Evolutionary conservation across 1,140 invertebrate genomes (phyloP), one percentile per base, ranked within the genome.

Genomic region (Psilanteris sp.): DNA sequence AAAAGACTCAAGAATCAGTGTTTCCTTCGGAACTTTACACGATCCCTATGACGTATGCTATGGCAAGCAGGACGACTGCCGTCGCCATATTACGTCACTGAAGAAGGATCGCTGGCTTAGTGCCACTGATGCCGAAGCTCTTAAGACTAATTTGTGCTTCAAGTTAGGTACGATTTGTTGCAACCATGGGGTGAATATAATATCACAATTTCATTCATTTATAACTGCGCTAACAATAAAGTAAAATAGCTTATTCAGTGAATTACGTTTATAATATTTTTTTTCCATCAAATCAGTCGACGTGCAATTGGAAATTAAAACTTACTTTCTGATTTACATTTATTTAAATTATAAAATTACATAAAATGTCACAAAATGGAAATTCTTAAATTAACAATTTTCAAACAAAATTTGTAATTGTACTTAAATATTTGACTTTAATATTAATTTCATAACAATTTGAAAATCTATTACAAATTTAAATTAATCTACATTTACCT

Each of bases 91-190:
- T 70, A 70, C 66, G 66, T 70, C 66, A 52, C 43, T 44, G 54
- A 55, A 70, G 66, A 70, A 70, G 66, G 27, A 70, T 70, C 54
- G 54, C 54, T 59, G 52, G 66, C 66, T 71, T 61, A 71, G 66
- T 71, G 66, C 66, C 54, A 71, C 66, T 71, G 46, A 71, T 71
- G 55, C 55, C 22, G 31, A 39, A 55, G 67, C 67, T 72, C 57
- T 72, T 72, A 72, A 48, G 67, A 62, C 55, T 72, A 72, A 72
- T 72, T 72, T 72, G 67, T 72, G 57, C 57, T 54, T 72, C 57
- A 62, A 72, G 37, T 72, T 72, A 55, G 55, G 57, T 61, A 62
- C 57, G 46, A 62, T 62, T 72, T 62, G 55, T 72, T 48, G 48
- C 50, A 48, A 57, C 48, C 16, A 48, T 37, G 50, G 57, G 44